phyloP scores from a whole-genome alignment of 2,113 vertebrate species.

The Ailuropoda melanoleuca region DNA sequence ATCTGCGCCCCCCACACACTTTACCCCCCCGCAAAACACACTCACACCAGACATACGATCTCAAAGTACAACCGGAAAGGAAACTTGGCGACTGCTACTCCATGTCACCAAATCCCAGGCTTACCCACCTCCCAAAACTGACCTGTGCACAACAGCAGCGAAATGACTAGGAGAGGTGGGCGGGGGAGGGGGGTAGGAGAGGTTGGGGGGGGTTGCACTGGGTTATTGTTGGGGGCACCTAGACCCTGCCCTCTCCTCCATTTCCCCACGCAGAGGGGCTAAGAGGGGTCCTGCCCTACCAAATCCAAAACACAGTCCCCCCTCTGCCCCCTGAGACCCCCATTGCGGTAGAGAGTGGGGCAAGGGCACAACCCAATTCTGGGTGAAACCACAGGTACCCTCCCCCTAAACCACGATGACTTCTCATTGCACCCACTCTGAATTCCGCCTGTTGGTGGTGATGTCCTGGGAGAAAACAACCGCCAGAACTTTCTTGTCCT shows the following conservation, averaged over 20 bases:
- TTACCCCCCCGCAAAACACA: background rate
- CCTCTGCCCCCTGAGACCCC: background rate
- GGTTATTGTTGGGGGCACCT: accelerated
- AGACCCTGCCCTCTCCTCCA: background rate
- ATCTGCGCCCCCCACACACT: background rate
- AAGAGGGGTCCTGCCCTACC: background rate
- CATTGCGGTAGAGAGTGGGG: background rate
- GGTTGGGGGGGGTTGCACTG: too few relatives aligned
- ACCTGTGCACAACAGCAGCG: background rate
- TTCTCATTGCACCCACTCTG: background rate
- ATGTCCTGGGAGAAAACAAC: background rate
- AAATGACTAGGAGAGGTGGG: background rate
- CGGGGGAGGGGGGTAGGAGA: too few relatives aligned
- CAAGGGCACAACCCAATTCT: too few relatives aligned
- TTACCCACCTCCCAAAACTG: background rate
- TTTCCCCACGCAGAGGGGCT: background rate
- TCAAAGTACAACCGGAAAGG: slow-evolving; percentile 73
- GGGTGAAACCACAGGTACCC: background rate
- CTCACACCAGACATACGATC: slow-evolving; percentile 53
- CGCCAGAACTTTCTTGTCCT: background rate
- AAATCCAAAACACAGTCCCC: too few relatives aligned
- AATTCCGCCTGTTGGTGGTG: background rate
- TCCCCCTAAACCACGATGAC: background rate
- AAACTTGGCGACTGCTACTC: slow-evolving; percentile 68
- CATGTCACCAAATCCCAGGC: slow-evolving; percentile 66